phyloP scores from a whole-genome alignment of 1,140 invertebrate genomes.

The Antheraea pernyi region DNA sequence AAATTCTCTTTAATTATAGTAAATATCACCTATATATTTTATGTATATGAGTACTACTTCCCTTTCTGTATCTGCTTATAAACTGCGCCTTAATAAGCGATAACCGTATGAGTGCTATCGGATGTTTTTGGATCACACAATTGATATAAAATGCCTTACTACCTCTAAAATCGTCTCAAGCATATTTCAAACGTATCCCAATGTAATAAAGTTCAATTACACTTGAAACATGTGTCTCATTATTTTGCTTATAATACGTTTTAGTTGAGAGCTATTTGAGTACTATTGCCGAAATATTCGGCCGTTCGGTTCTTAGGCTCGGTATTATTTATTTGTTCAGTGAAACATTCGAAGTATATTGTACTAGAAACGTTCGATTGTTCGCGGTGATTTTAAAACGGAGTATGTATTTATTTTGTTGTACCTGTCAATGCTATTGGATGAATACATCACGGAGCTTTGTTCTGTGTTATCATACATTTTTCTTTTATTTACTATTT shows the following conservation, averaged over 20 bases:
- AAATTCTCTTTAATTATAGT: too few relatives aligned
- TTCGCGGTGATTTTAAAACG: too few relatives aligned
- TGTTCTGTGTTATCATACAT: too few relatives aligned
- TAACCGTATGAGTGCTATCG: conserved; percentile 45
- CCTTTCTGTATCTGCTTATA: not conserved
- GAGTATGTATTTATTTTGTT: too few relatives aligned
- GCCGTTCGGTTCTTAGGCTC: conserved; percentile 45
- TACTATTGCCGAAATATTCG: conserved; percentile 52
- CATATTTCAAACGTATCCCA: conserved; percentile 13
- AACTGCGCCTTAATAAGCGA: conserved; percentile 39
- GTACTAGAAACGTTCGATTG: too few relatives aligned
- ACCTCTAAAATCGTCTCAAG: conserved; percentile 7
- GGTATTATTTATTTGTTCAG: conserved; percentile 61
- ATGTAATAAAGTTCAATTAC: not conserved
- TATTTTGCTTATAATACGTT: conserved; percentile 5
- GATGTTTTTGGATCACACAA: conserved; percentile 53
- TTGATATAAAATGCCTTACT: conserved; percentile 50
- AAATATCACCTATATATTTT: too few relatives aligned
- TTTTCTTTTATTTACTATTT: too few relatives aligned
- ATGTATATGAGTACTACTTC: too few relatives aligned
- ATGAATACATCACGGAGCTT: too few relatives aligned
- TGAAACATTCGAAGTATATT: conserved; percentile 40
- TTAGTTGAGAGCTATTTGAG: conserved; percentile 41
- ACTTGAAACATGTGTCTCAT: not conserved
- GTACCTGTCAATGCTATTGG: too few relatives aligned